phyloP scores from a whole-genome alignment of 2,888 invertebrate genomes.

The Imbricaverruca yamaguchii region DNA sequence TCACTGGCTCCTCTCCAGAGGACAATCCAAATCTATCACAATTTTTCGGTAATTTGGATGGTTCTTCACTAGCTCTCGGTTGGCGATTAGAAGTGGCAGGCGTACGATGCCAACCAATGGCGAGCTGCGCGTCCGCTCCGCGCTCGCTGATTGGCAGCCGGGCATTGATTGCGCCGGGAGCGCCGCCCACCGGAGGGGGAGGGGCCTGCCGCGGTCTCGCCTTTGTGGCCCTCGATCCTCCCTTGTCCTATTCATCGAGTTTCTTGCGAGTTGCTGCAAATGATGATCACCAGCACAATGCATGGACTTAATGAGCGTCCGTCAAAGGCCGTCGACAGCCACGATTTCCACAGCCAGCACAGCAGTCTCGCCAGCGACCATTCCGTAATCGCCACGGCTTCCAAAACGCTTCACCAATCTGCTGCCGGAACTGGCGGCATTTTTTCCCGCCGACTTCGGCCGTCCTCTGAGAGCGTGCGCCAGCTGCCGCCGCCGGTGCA shows the following conservation, averaged over 20 bases:
- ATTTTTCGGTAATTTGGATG: slow-evolving; percentile 21
- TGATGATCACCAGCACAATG: slow-evolving; percentile 4
- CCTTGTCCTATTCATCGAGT: slow-evolving; percentile 13
- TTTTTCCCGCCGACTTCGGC: too few relatives aligned
- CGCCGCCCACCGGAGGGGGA: background rate
- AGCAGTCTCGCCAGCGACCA: background rate
- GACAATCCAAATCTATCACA: slow-evolving; percentile 21
- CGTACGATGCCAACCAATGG: background rate
- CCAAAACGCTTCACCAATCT: background rate
- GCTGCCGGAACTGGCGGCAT: too few relatives aligned
- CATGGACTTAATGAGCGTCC: background rate
- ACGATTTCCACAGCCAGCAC: background rate
- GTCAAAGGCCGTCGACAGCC: background rate
- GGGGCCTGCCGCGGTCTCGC: background rate
- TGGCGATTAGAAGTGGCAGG: background rate
- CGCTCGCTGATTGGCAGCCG: background rate
- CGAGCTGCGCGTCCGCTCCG: background rate
- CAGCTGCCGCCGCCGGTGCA: too few relatives aligned
- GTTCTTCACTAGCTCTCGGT: slow-evolving; percentile 11
- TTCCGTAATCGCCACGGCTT: background rate
- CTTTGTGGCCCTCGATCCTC: background rate
- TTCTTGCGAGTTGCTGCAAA: slow-evolving; percentile 20
- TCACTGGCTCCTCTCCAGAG: slow-evolving; percentile 7
- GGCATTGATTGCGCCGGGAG: background rate
- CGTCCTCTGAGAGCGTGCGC: too few relatives aligned